phyloP scores from a whole-genome alignment of 2,797 vertebrate species.

The Somateria mollissima region DNA sequence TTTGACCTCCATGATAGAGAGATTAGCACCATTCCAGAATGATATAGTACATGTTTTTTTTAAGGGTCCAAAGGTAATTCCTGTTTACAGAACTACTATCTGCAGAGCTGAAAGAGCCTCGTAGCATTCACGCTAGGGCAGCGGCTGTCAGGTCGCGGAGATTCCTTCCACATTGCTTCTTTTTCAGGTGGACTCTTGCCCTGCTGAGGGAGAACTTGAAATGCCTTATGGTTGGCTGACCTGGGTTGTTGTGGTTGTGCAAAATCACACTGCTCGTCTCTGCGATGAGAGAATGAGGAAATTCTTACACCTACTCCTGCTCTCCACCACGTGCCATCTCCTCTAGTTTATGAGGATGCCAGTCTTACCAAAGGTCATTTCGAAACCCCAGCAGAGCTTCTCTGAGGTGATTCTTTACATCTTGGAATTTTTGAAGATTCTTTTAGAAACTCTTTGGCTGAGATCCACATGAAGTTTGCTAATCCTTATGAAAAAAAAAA shows the following conservation, averaged over 20 bases:
- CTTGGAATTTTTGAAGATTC: neutral
- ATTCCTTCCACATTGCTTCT: neutral
- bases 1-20: neutral
- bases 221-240: accelerated
- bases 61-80: conserved; percentile 54
- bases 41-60: neutral
- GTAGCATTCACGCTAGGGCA: neutral
- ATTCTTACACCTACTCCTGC: neutral
- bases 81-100: conserved; percentile 16
- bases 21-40: conserved; percentile 52
- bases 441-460: neutral
- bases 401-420: neutral
- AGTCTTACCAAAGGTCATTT: neutral
- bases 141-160: neutral
- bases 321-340: neutral
- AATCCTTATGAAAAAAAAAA: neutral
- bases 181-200: conserved; percentile 6
- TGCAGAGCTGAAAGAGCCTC: neutral
- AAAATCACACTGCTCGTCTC: neutral
- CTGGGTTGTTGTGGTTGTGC: neutral
- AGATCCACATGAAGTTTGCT: neutral
- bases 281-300: neutral
- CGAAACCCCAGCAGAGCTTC: neutral
- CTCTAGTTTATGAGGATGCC: neutral
- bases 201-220: neutral